These are phyloP conservation scores for Rhodophaea formosa DNA, from an alignment of 2,888 invertebrate genomes.

Conservation along the genomic window DNA sequence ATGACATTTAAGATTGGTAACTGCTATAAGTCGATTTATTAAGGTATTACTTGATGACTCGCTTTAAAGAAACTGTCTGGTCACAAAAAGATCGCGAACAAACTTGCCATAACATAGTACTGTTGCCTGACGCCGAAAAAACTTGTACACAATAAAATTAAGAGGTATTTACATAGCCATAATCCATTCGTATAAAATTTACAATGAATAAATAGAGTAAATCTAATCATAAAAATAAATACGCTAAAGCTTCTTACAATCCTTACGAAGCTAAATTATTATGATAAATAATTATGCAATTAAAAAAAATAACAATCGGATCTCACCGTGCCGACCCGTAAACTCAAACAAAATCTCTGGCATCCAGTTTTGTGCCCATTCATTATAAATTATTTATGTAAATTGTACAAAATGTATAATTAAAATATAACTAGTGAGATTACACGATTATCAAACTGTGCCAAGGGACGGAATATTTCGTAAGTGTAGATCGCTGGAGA, in stretches of 20 bases:
- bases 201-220: conserved; percentile 70
- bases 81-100: background rate
- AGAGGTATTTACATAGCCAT: conserved; percentile 77
- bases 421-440: conserved; percentile 55
- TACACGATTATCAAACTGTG: conserved; percentile 56
- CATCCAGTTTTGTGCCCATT: conserved; percentile 45
- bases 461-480: conserved; percentile 66
- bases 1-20: too few species aligned
- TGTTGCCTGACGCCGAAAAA: conserved; percentile 30
- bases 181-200: conserved; percentile 57
- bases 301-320: conserved; percentile 23
- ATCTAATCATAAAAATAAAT: conserved; percentile 65
- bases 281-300: conserved; percentile 72
- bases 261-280: conserved; percentile 67
- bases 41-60: background rate
- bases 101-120: background rate
- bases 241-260: conserved; percentile 61
- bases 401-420: conserved; percentile 47
- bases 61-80: background rate
- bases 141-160: conserved; percentile 51
- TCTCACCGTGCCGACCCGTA: conserved; percentile 21
- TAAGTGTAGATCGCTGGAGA: conserved; percentile 35
- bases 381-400: conserved; percentile 37
- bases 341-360: conserved; percentile 31
- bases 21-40: too few species aligned